These are phyloP conservation scores for Gortyna flavago DNA, from an alignment of 2,888 invertebrate genomes.

Conservation along the genomic window DNA sequence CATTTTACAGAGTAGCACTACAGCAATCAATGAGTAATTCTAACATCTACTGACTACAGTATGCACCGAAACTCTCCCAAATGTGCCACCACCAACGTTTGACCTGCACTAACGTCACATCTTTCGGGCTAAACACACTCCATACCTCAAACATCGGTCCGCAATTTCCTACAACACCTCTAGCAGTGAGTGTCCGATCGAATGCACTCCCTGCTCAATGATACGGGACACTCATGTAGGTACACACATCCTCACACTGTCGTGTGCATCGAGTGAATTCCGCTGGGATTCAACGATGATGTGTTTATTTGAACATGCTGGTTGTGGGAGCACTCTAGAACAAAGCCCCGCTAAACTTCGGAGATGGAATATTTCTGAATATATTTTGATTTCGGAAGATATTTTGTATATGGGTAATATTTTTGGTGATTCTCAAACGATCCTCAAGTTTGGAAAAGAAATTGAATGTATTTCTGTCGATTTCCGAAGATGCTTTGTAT, in stretches of 20 bases:
- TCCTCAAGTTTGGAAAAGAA: background rate
- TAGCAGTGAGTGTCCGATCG: conserved; percentile 2
- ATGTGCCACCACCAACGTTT: background rate
- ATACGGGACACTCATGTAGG: conserved; percentile 16
- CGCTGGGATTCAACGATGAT: conserved; percentile 15
- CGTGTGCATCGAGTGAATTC: conserved; percentile 15
- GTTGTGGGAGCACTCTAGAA: background rate
- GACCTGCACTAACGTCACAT: conserved; percentile 2
- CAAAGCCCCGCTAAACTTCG: background rate
- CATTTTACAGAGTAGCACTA: too few relatives aligned
- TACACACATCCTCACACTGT: conserved; percentile 4
- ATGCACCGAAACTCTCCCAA: background rate
- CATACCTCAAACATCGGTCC: conserved; percentile 7
- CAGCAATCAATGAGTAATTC: background rate
- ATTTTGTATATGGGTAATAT: background rate
- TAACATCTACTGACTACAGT: background rate
- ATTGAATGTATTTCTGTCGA: background rate
- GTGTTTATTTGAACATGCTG: conserved; percentile 29
- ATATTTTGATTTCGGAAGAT: background rate
- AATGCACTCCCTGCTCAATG: conserved; percentile 37
- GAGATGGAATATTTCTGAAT: conserved; percentile 1
- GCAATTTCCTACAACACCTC: conserved; percentile 33
- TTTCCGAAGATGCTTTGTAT: background rate
- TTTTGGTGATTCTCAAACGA: background rate
- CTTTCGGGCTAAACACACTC: conserved; percentile 9